A percentile compares a stretch with the other conserved stretches of the same genome.
Evolutionary conservation across 1,140 invertebrate genomes (phyloP).

Genomic region (Drosophila lacertosa): DNA sequence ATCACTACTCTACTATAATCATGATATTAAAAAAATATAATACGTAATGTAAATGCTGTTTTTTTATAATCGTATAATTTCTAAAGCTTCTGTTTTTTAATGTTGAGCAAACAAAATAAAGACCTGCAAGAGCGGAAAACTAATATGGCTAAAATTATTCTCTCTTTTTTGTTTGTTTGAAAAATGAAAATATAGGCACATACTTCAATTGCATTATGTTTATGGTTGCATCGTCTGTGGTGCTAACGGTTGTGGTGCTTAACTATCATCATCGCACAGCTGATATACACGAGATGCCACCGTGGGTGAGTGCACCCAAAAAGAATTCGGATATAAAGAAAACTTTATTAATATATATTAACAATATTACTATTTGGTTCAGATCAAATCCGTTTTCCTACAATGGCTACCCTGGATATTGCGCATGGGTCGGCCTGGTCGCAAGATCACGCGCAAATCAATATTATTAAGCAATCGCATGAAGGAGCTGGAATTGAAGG

Average conservation of each 20-base stretch:
- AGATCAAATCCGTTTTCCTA: constrained; percentile 96
- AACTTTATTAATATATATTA: too few species aligned
- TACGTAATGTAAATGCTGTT: constrained; percentile 65
- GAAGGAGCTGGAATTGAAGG: constrained; percentile 95
- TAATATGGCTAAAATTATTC: constrained; percentile 51
- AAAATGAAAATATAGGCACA: constrained; percentile 88
- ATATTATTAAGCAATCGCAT: constrained; percentile 94
- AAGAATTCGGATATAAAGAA: too few species aligned
- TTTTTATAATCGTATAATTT: constrained; percentile 66
- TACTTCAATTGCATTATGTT: constrained; percentile 99
- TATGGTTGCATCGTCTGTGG: constrained; percentile 99
- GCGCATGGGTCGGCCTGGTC: constrained; percentile 96
- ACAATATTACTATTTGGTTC: not conserved
- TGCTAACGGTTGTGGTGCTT: constrained; percentile 98
- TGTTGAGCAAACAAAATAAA: constrained; percentile 53
- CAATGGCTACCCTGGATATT: constrained; percentile 98
- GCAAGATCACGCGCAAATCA: constrained; percentile 95
- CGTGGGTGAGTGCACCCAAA: constrained; percentile 92
- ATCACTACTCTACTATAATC: constrained; percentile 50
- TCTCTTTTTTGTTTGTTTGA: constrained; percentile 34
- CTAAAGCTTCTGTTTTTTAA: constrained; percentile 63
- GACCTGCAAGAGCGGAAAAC: constrained; percentile 29
- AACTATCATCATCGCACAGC: constrained; percentile 99
- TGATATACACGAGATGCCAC: constrained; percentile 98
- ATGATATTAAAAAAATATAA: constrained; percentile 55